Evolutionary conservation across 2,797 vertebrate genomes (phyloP).

Genomic region (Cottoperca gobio): DNA sequence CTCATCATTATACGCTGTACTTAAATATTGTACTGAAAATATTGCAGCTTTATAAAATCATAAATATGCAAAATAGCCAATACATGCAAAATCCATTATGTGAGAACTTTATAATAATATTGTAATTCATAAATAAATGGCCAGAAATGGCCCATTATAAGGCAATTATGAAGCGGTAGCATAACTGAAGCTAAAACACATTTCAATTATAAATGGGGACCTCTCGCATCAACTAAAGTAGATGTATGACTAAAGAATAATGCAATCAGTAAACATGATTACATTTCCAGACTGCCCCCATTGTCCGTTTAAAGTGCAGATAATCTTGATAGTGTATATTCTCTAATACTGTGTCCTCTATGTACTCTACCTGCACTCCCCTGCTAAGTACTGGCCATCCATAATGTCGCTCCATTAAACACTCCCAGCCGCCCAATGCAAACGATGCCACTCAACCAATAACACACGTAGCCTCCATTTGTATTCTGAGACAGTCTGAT

Average conservation of each 20-base stretch:
- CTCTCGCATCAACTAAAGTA: not conserved
- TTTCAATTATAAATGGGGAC: not conserved
- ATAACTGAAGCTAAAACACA: not conserved
- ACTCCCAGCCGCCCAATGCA: slow-evolving; percentile 21
- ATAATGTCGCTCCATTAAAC: slow-evolving; percentile 42
- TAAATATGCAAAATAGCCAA: not conserved
- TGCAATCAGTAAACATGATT: slow-evolving; percentile 27
- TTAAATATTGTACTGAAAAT: not conserved
- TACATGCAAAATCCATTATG: not conserved
- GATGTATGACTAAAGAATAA: not conserved
- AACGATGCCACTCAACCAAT: slow-evolving; percentile 47
- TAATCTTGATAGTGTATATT: slow-evolving; percentile 5
- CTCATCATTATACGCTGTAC: not conserved
- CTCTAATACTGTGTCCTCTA: slow-evolving; percentile 1
- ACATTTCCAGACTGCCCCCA: not conserved
- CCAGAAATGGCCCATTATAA: not conserved
- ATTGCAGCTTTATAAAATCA: not conserved
- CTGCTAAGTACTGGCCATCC: not conserved
- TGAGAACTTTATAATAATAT: not conserved
- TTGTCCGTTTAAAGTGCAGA: slow-evolving; percentile 16
- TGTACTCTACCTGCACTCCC: slow-evolving; percentile 9
- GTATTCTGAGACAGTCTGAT: slow-evolving; percentile 57
- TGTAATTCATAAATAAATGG: not conserved
- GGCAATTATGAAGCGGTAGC: not conserved
- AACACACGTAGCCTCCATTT: slow-evolving; percentile 48